Percentiles rank a stretch among this genome's conserved stretches.
Conservation (phyloP, 2,113 vertebrate genomes). For the Etheostoma cragini region DNA sequence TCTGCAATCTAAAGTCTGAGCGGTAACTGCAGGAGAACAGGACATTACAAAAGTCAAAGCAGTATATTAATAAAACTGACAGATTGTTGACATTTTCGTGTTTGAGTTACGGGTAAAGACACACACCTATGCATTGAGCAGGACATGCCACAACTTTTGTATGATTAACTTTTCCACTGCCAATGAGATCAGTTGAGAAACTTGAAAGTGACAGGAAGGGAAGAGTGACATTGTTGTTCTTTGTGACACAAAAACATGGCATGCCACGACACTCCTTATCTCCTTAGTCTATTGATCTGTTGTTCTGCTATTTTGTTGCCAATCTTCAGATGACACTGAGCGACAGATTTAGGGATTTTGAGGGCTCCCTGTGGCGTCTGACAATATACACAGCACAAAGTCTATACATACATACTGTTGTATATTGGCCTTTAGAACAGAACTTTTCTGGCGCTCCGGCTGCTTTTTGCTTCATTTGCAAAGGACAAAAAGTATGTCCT, state of each 20-base stretch:
- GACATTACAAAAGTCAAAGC: conserved; percentile 1
- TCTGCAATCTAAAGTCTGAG: background rate
- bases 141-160: conserved; percentile 10
- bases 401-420: background rate
- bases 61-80: conserved; percentile 14
- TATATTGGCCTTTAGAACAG: background rate
- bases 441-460: background rate
- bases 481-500: background rate
- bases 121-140: background rate
- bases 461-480: conserved; percentile 1
- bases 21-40: background rate
- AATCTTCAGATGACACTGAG: conserved; percentile 26
- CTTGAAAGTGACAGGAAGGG: conserved; percentile 1
- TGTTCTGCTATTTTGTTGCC: conserved; percentile 1
- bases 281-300: conserved; percentile 38
- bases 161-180: conserved; percentile 15
- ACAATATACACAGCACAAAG: background rate
- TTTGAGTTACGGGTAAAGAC: conserved; percentile 17
- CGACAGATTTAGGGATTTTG: conserved; percentile 27
- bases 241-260: conserved; percentile 10
- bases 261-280: background rate
- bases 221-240: conserved; percentile 11
- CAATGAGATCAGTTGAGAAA: conserved; percentile 8
- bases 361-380: background rate
- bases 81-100: conserved; percentile 22